These are phyloP conservation scores for Zoanthus gigantus DNA, from an alignment of 92 coral and sea anemone genomes.

Conservation along the genomic window DNA sequence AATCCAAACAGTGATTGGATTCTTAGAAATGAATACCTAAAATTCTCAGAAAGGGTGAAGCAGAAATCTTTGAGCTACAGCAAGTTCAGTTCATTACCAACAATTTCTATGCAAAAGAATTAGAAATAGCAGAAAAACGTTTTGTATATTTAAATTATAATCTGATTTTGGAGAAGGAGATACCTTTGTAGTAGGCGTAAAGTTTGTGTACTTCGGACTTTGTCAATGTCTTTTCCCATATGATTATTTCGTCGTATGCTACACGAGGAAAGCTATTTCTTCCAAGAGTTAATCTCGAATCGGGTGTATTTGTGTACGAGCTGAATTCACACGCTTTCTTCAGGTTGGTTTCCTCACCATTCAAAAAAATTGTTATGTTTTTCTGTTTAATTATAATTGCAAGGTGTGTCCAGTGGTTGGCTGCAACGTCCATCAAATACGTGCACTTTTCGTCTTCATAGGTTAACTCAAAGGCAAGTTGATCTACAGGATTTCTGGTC, in stretches of 20 bases:
- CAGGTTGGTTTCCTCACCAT: background rate
- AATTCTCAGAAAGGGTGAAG: too few relatives aligned
- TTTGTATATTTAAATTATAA: background rate
- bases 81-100: too few relatives aligned
- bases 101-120: too few relatives aligned
- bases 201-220: conserved; percentile 1
- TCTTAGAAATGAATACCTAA: too few relatives aligned
- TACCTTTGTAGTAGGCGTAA: conserved; percentile 32
- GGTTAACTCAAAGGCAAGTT: background rate
- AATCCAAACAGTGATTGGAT: too few relatives aligned
- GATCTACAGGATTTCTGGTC: conserved; percentile 6
- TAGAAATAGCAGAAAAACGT: too few relatives aligned
- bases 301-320: background rate
- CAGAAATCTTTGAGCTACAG: too few relatives aligned
- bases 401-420: conserved; percentile 8
- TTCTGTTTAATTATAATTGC: background rate
- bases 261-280: background rate
- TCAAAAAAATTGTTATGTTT: background rate
- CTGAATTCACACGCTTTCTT: background rate
- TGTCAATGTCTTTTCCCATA: conserved; percentile 14
- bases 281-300: conserved; percentile 22
- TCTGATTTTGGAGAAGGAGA: background rate
- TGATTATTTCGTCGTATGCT: conserved; percentile 34
- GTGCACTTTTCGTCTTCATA: background rate
- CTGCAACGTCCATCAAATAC: background rate